These are phyloP conservation scores for Sebastes minor DNA, from an alignment of 2,797 vertebrate genomes.

Conservation along the genomic window DNA sequence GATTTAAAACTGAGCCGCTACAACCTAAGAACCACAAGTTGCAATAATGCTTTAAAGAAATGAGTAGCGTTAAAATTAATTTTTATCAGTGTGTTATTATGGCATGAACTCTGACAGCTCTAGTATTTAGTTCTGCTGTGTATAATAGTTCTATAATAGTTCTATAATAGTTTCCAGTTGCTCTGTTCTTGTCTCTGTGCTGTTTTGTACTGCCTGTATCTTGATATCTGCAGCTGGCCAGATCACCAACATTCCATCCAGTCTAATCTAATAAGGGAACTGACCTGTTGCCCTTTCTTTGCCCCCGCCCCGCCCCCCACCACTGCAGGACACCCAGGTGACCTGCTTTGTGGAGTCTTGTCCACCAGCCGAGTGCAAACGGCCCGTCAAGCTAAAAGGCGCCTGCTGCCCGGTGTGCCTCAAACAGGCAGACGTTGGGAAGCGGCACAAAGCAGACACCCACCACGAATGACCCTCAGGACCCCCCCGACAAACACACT, in stretches of 20 bases:
- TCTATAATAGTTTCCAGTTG: background rate
- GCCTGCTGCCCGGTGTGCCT: slow-evolving; percentile 90
- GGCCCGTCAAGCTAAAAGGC: slow-evolving; percentile 85
- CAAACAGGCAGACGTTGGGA: slow-evolving; percentile 39
- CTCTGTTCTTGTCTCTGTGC: background rate
- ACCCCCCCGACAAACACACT: slow-evolving; percentile 30
- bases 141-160: background rate
- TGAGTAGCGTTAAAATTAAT: too few species aligned
- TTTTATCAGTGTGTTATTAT: too few species aligned
- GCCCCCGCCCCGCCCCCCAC: background rate
- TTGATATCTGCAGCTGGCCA: background rate
- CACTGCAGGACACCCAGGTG: slow-evolving; percentile 88
- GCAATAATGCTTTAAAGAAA: too few species aligned
- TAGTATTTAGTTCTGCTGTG: background rate
- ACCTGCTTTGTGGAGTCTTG: slow-evolving; percentile 95
- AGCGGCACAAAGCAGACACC: slow-evolving; percentile 16
- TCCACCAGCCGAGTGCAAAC: slow-evolving; percentile 78
- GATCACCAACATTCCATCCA: background rate
- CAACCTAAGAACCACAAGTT: too few species aligned
- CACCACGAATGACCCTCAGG: slow-evolving; percentile 76
- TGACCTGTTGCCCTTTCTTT: background rate
- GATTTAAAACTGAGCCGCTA: too few species aligned
- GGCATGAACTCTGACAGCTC: too few species aligned
- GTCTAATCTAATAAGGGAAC: background rate
- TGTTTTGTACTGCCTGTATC: background rate